These are phyloP conservation scores for Trididemnum nubilum DNA, from an alignment of 23 tunicate species.

Conservation along the genomic window DNA sequence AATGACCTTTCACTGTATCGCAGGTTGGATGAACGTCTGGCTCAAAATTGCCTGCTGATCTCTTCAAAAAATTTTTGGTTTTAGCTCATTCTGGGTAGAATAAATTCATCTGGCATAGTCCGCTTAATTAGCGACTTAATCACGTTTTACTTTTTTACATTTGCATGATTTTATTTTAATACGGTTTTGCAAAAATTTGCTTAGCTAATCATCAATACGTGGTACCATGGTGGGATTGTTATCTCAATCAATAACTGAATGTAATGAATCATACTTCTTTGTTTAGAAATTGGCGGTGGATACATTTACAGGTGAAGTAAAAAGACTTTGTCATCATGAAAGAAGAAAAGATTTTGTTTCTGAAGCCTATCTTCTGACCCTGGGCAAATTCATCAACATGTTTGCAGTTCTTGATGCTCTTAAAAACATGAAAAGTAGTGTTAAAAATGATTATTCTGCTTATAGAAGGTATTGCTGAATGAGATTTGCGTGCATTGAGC, in stretches of 20 bases:
- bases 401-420: constrained; percentile 97
- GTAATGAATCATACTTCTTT: too few relatives aligned
- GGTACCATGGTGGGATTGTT: too few relatives aligned
- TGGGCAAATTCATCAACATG: constrained; percentile 97
- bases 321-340: constrained; percentile 82
- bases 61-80: too few relatives aligned
- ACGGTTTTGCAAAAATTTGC: too few relatives aligned
- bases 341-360: constrained; percentile 96
- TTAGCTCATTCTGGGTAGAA: too few relatives aligned
- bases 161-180: too few relatives aligned
- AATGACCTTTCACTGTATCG: constrained; percentile 61
- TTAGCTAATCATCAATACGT: too few relatives aligned
- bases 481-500: too few relatives aligned
- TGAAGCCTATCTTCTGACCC: constrained; percentile 91
- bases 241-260: too few relatives aligned
- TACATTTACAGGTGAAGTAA: constrained; percentile 86
- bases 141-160: too few relatives aligned
- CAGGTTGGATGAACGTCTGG: constrained; percentile 29
- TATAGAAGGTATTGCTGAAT: constrained; percentile 91
- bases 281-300: constrained; percentile 87
- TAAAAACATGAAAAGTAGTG: constrained; percentile 96
- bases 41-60: background rate
- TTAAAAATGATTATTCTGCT: constrained; percentile 95
- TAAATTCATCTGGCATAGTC: too few relatives aligned
- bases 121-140: too few relatives aligned